Evolutionary conservation across 2,797 vertebrate genomes (phyloP).

Genomic region (Gymnothorax javanicus): DNA sequence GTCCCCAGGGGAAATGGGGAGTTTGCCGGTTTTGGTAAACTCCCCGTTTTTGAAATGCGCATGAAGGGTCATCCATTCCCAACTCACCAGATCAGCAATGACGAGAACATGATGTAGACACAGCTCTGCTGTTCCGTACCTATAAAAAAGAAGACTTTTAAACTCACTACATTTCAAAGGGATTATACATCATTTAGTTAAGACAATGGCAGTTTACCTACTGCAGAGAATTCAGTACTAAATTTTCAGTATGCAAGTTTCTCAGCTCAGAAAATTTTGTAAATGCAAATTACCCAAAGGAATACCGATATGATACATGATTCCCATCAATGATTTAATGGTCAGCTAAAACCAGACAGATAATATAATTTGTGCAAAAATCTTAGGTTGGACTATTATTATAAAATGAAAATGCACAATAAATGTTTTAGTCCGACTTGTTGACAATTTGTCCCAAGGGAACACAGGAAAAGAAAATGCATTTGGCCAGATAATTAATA

Average conservation of each 20-base stretch:
- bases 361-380: too few species aligned
- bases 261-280: background rate
- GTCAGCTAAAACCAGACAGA: too few species aligned
- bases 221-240: background rate
- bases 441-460: too few species aligned
- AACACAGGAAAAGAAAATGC: too few species aligned
- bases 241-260: background rate
- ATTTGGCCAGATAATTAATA: too few species aligned
- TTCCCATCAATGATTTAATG: background rate
- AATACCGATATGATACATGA: background rate
- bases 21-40: too few species aligned
- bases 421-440: too few species aligned
- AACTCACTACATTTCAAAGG: background rate
- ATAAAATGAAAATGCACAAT: too few species aligned
- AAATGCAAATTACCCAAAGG: background rate
- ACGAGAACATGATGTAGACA: slow-evolving; percentile 86
- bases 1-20: too few species aligned
- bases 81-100: slow-evolving; percentile 86
- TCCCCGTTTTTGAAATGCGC: slow-evolving; percentile 43
- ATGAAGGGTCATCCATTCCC: slow-evolving; percentile 30
- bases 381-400: too few species aligned
- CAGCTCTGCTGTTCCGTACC: slow-evolving; percentile 89
- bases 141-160: slow-evolving; percentile 53
- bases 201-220: background rate
- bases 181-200: background rate